Conservation (phyloP, 2,797 vertebrate species). For the Microctenopoma steveboyesi region DNA sequence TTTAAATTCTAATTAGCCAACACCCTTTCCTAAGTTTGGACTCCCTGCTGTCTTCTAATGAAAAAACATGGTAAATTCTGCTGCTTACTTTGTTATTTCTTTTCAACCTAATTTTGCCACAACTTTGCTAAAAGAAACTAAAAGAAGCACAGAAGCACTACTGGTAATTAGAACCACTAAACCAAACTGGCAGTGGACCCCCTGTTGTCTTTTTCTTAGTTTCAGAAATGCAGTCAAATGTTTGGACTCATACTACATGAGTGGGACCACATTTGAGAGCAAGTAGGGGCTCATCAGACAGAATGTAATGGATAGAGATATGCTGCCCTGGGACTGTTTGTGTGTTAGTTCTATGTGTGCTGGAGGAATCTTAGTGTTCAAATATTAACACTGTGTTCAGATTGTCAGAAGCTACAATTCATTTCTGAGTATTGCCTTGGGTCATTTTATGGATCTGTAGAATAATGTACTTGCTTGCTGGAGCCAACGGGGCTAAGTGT, state of each 20-base stretch:
- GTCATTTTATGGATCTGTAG: neutral
- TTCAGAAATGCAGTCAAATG: constrained; percentile 3
- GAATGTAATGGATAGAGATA: constrained; percentile 18
- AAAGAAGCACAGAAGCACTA: constrained; percentile 4
- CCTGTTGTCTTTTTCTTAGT: constrained; percentile 8
- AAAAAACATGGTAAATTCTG: neutral
- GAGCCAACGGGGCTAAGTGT: no score
- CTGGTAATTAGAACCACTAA: constrained; percentile 3
- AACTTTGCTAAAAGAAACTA: neutral
- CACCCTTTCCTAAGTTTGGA: neutral
- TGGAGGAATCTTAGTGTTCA: neutral
- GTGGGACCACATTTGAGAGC: constrained; percentile 10
- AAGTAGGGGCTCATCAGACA: constrained; percentile 14
- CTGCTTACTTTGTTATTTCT: constrained; percentile 12
- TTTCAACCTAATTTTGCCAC: constrained; percentile 25
- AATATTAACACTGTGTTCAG: constrained; percentile 5
- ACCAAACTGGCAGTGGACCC: constrained; percentile 8
- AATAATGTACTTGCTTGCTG: no score
- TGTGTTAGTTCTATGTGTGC: neutral
- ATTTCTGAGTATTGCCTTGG: constrained; percentile 3
- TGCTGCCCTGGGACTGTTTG: constrained; percentile 8
- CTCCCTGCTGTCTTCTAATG: constrained; percentile 12
- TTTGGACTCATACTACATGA: neutral
- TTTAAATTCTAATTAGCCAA: neutral
- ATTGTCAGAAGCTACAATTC: constrained; percentile 14